Evolutionary conservation across 1,140 invertebrate species (phyloP), one percentile per base, ranked within the genome.

Genomic region (Drusus annulatus): DNA sequence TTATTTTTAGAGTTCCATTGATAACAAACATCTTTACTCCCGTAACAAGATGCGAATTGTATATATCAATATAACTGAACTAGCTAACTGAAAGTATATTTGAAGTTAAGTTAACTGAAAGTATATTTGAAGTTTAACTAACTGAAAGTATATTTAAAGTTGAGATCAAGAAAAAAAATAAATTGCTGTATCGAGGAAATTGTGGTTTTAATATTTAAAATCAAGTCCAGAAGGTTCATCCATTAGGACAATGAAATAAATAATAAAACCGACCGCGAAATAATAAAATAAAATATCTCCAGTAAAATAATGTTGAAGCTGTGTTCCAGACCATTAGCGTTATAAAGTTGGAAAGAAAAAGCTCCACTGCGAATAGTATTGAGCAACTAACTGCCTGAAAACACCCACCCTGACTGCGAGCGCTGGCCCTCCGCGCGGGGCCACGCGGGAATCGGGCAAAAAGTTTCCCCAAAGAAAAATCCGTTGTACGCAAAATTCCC

Each of bases 401-500:
- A 52, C 54, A 52, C 21, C 21, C 36, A 17, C 36, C 36, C 36
- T 45, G 36, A 45, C 45, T 19, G 50, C 7, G 36, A 23, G 5
- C 31, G 7, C n/a, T n/a, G n/a, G 19, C 63, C 36, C 63, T 16
- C 3, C 0, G 25, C 21, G 19, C 8, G 17, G 25, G 36, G 51
- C 36, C 68, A 25, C 10, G 45, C 68, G 50, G 36, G 45, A 71
- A 25, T 52, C 45, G 16, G 25, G 68, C 45, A 71, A 71, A 21
- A 71, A 71, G 45, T 50, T 71, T 36, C 17, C 3, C 62, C n/a
- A 52, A 23, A 71, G 45, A 50, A 71, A 71, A 71, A 71, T 52
- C 68, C n/a, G 17, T 21, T 71, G 25, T 71, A 71, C 68, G 68
- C 68, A 71, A 71, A 71, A 71, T 71, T 71, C 68, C 36, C 13